Evolutionary conservation across 1,140 invertebrate species (phyloP), one percentile per base, ranked within the genome.

Genomic region (Drosophila tsacasi): DNA sequence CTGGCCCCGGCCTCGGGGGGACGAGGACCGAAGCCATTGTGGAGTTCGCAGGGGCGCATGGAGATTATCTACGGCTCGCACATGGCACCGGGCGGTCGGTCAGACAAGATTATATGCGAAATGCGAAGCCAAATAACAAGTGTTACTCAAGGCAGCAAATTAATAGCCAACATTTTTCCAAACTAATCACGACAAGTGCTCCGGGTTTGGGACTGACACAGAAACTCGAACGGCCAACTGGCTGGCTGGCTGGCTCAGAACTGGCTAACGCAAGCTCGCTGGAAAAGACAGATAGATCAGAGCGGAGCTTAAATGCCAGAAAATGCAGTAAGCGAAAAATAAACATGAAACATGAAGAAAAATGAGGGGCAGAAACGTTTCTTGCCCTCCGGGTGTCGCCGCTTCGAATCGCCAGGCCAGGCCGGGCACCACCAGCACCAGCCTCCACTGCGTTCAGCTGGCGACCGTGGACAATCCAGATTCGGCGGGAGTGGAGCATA

Each of bases 81-180:
- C 74, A 82, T 78, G 52, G 57, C 58, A 78, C 49, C 57, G 62
- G 79, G 79, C 60, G 75, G 75, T 78, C 75, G 75, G 75, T 78
- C 75, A 78, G 77, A 79, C 76, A 79, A 79, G 75, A 79, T 79
- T 79, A 79, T 71, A 71, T 79, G 76, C 75, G 58, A 77, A 77
- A 77, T 63, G 55, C 58, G 75, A 72, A 72, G 76, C 60, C 67
- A 79, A 79, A 80, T 80, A 80, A 80, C 78, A 80, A 83, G 64
- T 83, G 76, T 83, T 83, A 83, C 81, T 79, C 75, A 83, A 83
- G 80, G 80, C 71, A 71, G 80, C 60, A 79, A 83, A 76, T 83
- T 79, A 79, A 83, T 83, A 83, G 81, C 62, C 64, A 83, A 79
- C 81, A 69, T 80, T 80, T 80, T 80, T 80, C 77, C 74, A 80